These are phyloP conservation scores for Limonius californicus DNA, from an alignment of 1,140 invertebrate genomes.

Conservation along the genomic window DNA sequence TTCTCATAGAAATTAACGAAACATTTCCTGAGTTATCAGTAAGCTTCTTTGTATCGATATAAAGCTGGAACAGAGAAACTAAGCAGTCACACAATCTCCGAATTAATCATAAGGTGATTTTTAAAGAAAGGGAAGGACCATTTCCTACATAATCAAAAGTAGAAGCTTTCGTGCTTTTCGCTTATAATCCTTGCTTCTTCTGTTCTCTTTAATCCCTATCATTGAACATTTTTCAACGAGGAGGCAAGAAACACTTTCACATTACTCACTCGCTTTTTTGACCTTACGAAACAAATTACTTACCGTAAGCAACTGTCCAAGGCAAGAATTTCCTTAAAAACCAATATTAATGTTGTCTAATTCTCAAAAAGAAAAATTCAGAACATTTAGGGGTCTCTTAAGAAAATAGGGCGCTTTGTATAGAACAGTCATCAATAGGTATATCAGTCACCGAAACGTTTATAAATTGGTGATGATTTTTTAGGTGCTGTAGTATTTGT, in stretches of 20 bases:
- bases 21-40: too few relatives aligned
- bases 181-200: not conserved
- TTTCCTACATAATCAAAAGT: not conserved
- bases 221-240: conserved; percentile 9
- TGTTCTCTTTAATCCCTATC: not conserved
- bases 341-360: conserved; percentile 12
- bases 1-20: too few relatives aligned
- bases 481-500: conserved; percentile 34
- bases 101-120: not conserved
- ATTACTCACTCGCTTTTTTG: conserved; percentile 2
- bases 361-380: conserved; percentile 21
- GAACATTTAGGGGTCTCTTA: conserved; percentile 18
- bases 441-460: conserved; percentile 42
- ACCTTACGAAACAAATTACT: conserved; percentile 1
- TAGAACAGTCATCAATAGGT: conserved; percentile 44
- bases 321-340: conserved; percentile 12
- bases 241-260: conserved; percentile 2
- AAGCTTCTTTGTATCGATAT: too few relatives aligned
- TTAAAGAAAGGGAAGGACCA: not conserved
- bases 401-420: conserved; percentile 41
- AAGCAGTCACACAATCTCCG: not conserved
- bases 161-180: not conserved
- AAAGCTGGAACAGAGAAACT: not conserved
- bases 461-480: conserved; percentile 45
- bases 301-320: not conserved